Base-by-base conservation (phyloP, 1,140 invertebrate species). In the Saccostrea glomerata region DNA sequence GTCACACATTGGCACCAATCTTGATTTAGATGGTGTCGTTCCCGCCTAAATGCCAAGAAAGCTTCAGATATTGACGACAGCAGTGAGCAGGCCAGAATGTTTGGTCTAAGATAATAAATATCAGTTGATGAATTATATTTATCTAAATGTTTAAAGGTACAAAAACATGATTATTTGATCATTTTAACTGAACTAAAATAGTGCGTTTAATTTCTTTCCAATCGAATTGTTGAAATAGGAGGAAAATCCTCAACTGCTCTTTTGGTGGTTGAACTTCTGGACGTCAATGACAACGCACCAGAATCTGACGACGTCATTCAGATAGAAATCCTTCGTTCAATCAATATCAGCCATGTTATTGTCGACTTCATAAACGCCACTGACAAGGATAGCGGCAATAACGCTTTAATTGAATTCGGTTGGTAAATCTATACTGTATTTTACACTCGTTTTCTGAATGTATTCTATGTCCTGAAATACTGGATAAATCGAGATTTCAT, bases 211-310 rank as follows among this genome's bases (percentile, higher is more conserved):
- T 36, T 36, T 36, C 30, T 36, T 36, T 36, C 30, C 2, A n/a
- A n/a, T 36, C 30, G 30, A 36, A 36, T 6, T 47, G 47, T 1
- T 9, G 5, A 7, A 9, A 47, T 77, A 77, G 70, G 70, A 36
- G 30, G 30, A 36, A 15, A 30, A 5, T 77, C 25, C 13, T 77
- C 70, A 15, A 77, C 70, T 77, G 23, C 70, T 30, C 70, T 77
- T 77, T 30, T 77, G 70, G 4, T 13, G 25, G 15, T 77, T 36
- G 70, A 77, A 77, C 25, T 77, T 17, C 70, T 77, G 7, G 70
- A 77, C 25, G 25, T 77, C 15, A 77, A 77, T 30, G 70, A 77
- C 70, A 77, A 77, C 23, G 23, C 70, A 5, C 70, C 70, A 77
- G 70, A 77, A 36, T 23, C 70, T 2, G 70, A 77, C 36, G 70